phyloP scores from a whole-genome alignment of 2,888 invertebrate species.

The Herminia tarsipennalis region DNA sequence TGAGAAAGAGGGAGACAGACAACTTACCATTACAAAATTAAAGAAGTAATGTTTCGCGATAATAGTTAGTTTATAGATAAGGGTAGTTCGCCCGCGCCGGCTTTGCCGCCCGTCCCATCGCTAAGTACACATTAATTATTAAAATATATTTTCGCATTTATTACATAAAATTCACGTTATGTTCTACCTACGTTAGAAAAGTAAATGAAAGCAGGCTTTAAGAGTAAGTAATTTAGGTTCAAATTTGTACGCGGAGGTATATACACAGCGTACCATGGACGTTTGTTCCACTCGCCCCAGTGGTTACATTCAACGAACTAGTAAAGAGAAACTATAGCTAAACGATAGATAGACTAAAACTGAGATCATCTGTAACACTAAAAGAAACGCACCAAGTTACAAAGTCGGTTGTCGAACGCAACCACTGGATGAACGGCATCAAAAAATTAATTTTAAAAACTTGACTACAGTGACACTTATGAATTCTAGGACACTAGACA shows the following conservation, averaged over 20 bases:
- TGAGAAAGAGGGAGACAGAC: constrained; percentile 34
- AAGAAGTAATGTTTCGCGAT: constrained; percentile 35
- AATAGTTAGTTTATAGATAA: constrained; percentile 30
- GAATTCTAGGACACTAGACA: constrained; percentile 80
- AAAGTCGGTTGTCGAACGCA: constrained; percentile 49
- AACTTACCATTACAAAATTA: constrained; percentile 29
- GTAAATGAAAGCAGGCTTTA: constrained; percentile 80
- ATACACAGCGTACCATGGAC: constrained; percentile 85
- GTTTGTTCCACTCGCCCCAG: constrained; percentile 74
- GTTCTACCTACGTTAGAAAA: constrained; percentile 84
- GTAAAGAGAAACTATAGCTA: constrained; percentile 48
- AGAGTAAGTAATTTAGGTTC: constrained; percentile 79
- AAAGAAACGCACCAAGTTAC: constrained; percentile 39
- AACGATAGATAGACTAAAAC: constrained; percentile 56
- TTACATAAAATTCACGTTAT: constrained; percentile 86
- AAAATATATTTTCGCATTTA: constrained; percentile 86
- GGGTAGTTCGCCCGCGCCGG: constrained; percentile 79
- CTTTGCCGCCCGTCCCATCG: constrained; percentile 80
- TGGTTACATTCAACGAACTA: constrained; percentile 56
- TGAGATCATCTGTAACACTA: constrained; percentile 66
- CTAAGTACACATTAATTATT: constrained; percentile 85
- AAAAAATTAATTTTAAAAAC: constrained; percentile 78
- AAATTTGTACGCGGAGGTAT: constrained; percentile 84
- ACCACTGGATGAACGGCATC: constrained; percentile 69
- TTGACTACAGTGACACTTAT: constrained; percentile 83